Percentiles rank a stretch among this genome's conserved stretches.
Conservation (phyloP, 2,113 vertebrate species). For the Oxyura jamaicensis region DNA sequence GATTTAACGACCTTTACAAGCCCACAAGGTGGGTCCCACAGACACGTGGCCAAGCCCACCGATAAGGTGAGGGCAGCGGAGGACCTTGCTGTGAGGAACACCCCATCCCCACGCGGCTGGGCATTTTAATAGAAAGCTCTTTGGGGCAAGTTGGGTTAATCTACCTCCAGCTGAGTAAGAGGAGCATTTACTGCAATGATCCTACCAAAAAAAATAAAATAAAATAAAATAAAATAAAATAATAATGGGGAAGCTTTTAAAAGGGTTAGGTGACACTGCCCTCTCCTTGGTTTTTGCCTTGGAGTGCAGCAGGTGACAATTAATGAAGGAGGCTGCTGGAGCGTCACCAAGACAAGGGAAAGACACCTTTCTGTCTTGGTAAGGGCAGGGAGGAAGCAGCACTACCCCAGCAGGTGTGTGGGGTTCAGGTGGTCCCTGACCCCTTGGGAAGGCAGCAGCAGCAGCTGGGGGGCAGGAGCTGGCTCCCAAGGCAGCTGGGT, state of each 20-base stretch:
- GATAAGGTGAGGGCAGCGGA: background rate
- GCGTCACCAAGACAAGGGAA: background rate
- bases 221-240: background rate
- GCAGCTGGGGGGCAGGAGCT: background rate
- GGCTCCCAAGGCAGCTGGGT: background rate
- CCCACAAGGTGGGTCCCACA: conserved; percentile 24
- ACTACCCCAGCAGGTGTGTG: background rate
- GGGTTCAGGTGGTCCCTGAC: background rate
- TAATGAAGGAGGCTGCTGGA: background rate
- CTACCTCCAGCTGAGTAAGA: background rate
- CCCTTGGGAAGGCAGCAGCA: background rate
- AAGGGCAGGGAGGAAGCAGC: background rate
- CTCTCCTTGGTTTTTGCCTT: background rate
- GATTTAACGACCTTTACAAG: conserved; percentile 33
- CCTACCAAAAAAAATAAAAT: background rate
- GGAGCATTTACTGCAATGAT: background rate
- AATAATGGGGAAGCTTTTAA: background rate
- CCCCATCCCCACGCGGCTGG: background rate
- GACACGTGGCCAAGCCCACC: background rate
- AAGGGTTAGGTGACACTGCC: background rate
- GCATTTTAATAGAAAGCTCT: background rate
- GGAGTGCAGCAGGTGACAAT: background rate
- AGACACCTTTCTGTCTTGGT: background rate
- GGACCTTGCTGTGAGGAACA: background rate
- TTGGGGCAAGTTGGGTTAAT: background rate